Conservation (phyloP, 2,113 vertebrate genomes). For the Balaeniceps rex region DNA sequence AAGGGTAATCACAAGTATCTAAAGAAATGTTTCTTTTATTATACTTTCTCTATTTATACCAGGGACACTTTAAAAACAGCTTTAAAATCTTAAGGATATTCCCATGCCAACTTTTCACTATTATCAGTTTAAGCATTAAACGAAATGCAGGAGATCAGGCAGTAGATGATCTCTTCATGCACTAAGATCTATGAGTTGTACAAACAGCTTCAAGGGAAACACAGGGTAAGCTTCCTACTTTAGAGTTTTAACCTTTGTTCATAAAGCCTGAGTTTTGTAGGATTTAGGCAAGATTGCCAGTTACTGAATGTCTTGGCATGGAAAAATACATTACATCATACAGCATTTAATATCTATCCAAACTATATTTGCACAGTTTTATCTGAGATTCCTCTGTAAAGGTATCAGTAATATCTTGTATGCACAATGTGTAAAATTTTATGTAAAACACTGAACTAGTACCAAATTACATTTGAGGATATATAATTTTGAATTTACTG, state of each 20-base stretch:
- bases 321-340: not conserved
- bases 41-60: not conserved
- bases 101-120: not conserved
- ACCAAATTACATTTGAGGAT: not conserved
- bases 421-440: not conserved
- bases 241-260: not conserved
- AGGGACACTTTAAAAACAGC: not conserved
- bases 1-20: not conserved
- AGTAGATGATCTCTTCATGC: not conserved
- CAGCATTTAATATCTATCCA: not conserved
- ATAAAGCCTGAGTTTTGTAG: not conserved
- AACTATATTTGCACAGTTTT: not conserved
- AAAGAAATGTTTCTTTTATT: conserved; percentile 3
- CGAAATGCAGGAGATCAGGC: not conserved
- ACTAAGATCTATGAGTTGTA: not conserved
- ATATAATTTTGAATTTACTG: not conserved
- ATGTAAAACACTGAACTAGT: not conserved
- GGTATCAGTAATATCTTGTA: not conserved
- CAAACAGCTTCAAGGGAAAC: not conserved
- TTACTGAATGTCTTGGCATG: not conserved
- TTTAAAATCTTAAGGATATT: not conserved
- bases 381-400: not conserved
- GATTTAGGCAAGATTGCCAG: not conserved
- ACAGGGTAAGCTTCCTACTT: not conserved
- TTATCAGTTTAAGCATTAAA: not conserved